Base-by-base conservation (phyloP, 2,888 invertebrate genomes). In the Brassicogethes aeneus region DNA sequence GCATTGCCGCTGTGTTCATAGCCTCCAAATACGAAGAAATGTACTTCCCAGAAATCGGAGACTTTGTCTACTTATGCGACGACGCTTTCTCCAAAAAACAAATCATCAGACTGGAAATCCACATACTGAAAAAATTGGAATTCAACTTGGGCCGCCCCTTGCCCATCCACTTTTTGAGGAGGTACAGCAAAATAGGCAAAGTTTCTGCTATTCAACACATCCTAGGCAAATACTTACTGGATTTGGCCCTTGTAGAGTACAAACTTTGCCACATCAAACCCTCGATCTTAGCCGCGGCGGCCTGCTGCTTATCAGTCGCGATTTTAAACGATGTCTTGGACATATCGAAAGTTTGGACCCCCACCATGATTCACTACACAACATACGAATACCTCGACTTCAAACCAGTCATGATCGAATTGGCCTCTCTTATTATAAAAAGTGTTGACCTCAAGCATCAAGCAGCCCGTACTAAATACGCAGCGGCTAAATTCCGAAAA, bases 21-120 rank as follows among this genome's bases (percentile, higher is more conserved):
- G 94, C 96, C 0, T 80, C 85, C 59, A 97, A 97, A 66, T 95
- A 91, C 59, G 96, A 97, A 69, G 97, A 97, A 71, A 84, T 93
- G 58, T 91, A 84, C 58, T 77, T 86, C 1, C 93, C 95, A 0
- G 86, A 88, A 34, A 76, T 93, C 15, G 72, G 70, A 3, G 96
- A 97, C 68, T 94, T 94, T 70, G 85, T 89, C 10, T 91, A 85
- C 62, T 85, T 96, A 40, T 88, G 93, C 7, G 94, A 93, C 68
- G 80, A 87, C 60, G 81, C 91, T 0, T 96, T 89, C 65, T 77
- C 77, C 2, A 84, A 81, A 55, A 61, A 71, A 2, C 87, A 95
- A 54, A 80, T 96, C 30, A 71, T 87, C 34, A 72, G 75, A 46
- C 93, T 92, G 80, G 96, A 97, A 70, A 69, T 76, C 45, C 73